These are phyloP conservation scores for Apogon hyalosoma DNA, from an alignment of 2,797 vertebrate species.

Conservation along the genomic window DNA sequence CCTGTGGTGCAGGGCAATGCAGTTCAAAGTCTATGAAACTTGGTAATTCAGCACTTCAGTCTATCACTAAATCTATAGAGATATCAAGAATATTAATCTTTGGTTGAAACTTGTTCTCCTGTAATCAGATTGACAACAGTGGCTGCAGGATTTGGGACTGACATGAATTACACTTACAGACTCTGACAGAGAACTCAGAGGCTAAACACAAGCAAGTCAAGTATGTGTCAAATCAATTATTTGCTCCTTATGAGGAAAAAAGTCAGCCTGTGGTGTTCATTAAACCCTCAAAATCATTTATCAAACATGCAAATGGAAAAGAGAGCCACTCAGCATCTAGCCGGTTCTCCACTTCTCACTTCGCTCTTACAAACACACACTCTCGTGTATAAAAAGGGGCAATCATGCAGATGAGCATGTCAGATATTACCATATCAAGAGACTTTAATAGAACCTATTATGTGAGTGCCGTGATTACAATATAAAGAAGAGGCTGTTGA, in stretches of 20 bases:
- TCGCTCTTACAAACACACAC: conserved; percentile 20
- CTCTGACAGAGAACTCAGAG: conserved; percentile 17
- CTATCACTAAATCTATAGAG: conserved; percentile 17
- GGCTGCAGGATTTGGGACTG: not conserved
- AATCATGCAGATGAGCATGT: conserved; percentile 74
- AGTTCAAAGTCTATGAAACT: not conserved
- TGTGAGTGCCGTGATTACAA: conserved; percentile 63
- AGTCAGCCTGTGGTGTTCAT: not conserved
- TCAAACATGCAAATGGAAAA: conserved; percentile 5
- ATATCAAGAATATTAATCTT: conserved; percentile 23
- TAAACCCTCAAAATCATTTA: conserved; percentile 25
- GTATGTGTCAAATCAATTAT: conserved; percentile 22
- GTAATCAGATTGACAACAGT: conserved; percentile 27
- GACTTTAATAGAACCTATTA: conserved; percentile 76
- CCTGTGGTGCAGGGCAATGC: conserved; percentile 12
- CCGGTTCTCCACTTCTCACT: conserved; percentile 9
- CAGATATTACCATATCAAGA: conserved; percentile 79
- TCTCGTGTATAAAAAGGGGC: conserved; percentile 46
- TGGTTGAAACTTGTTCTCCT: not conserved
- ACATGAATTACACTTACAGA: not conserved
- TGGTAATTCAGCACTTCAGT: conserved; percentile 28
- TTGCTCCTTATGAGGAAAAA: not conserved
- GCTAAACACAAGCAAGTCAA: conserved; percentile 7
- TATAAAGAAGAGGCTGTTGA: conserved; percentile 71
- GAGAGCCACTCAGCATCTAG: conserved; percentile 1